phyloP scores from a whole-genome alignment of 2,113 vertebrate genomes.

The Cnemophilus loriae region DNA sequence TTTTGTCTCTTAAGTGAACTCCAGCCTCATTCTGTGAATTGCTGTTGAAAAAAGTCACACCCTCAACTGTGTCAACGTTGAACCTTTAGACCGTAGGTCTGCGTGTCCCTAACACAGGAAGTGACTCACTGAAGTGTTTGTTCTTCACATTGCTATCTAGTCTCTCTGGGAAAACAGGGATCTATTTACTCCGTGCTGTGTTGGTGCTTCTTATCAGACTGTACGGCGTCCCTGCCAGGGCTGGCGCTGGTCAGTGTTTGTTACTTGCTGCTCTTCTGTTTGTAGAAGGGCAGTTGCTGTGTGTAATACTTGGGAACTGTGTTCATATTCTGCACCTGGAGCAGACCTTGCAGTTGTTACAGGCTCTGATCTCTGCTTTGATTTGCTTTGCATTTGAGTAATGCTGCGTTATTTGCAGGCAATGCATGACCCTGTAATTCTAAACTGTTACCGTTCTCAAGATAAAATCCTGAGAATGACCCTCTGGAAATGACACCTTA shows the following conservation, averaged over 20 bases:
- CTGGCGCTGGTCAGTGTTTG: neutral
- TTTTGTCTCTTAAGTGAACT: neutral
- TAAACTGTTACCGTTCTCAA: neutral
- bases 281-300: neutral
- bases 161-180: neutral
- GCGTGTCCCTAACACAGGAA: neutral
- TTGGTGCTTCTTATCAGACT: neutral
- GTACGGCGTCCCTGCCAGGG: rapidly evolving
- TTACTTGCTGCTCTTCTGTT: neutral
- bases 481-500: neutral
- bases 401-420: neutral
- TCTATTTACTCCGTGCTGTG: rapidly evolving
- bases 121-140: constrained; percentile 31
- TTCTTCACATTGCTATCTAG: neutral
- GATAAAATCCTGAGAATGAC: neutral
- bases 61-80: neutral
- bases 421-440: neutral
- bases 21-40: neutral
- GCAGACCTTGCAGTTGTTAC: neutral
- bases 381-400: neutral
- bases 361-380: neutral
- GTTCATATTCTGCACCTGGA: neutral
- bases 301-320: neutral
- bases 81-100: neutral
- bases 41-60: neutral